Percentiles rank a stretch among this genome's conserved stretches.
Conservation (phyloP, 2,797 vertebrate species). For the Okamejei kenojei region DNA sequence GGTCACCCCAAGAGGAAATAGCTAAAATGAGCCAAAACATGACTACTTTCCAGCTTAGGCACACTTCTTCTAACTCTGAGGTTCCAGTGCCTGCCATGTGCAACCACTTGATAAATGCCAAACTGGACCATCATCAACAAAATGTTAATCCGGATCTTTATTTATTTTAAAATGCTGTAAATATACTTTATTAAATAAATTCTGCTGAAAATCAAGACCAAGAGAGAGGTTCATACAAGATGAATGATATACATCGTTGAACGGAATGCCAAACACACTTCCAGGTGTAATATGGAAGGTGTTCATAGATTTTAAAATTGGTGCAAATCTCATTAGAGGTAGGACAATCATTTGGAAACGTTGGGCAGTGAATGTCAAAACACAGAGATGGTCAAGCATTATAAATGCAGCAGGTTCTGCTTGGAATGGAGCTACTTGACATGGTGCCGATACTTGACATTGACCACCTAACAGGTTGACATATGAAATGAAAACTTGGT, state of each 20-base stretch:
- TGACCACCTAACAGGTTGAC: not conserved
- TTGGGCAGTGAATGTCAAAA: not conserved
- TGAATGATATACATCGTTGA: not conserved
- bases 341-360: not conserved
- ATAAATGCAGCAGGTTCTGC: not conserved
- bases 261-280: not conserved
- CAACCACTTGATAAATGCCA: no score
- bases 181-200: constrained; percentile 3
- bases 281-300: not conserved
- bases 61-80: no score
- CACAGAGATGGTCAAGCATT: not conserved
- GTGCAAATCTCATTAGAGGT: not conserved
- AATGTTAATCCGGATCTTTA: constrained; percentile 2
- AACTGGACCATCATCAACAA: not conserved
- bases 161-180: not conserved
- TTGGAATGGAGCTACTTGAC: not conserved
- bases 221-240: no score
- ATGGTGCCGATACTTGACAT: not conserved
- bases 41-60: no score
- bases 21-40: no score
- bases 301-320: not conserved
- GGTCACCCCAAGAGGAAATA: no score
- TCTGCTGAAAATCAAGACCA: not conserved
- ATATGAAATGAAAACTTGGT: constrained; percentile 3
- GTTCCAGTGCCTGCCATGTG: no score